These are phyloP conservation scores for Odontothrips loti DNA, from an alignment of 2,888 invertebrate species.

Conservation along the genomic window DNA sequence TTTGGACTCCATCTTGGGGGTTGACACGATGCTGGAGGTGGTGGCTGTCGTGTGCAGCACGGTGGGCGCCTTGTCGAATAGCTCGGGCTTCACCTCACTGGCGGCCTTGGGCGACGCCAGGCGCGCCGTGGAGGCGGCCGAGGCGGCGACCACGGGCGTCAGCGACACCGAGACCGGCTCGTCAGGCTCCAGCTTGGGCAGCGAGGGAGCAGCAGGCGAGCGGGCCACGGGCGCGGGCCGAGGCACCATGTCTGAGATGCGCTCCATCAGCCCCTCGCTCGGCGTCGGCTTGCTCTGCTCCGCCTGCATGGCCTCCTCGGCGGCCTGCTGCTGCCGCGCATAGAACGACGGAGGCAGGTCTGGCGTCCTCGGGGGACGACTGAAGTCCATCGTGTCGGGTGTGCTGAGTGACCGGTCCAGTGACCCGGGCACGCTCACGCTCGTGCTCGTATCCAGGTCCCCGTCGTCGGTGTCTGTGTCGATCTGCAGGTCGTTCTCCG, in stretches of 20 bases:
- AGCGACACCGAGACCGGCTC: neutral
- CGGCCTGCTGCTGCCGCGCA: slow-evolving; percentile 42
- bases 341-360: slow-evolving; percentile 54
- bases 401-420: slow-evolving; percentile 48
- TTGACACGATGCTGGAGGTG: neutral
- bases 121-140: neutral
- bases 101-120: slow-evolving; percentile 12
- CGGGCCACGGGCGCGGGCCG: neutral
- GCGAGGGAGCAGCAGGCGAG: neutral
- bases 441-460: slow-evolving; percentile 54
- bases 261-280: slow-evolving; percentile 16
- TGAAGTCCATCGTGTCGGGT: slow-evolving; percentile 51
- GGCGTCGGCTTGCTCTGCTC: slow-evolving; percentile 7
- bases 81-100: slow-evolving; percentile 16
- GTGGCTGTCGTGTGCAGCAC: neutral
- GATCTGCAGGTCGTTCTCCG: slow-evolving; percentile 76
- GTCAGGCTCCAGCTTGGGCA: slow-evolving; percentile 5
- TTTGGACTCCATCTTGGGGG: neutral
- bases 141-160: neutral
- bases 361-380: slow-evolving; percentile 54
- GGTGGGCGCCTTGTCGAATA: neutral
- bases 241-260: slow-evolving; percentile 4
- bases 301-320: neutral
- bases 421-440: slow-evolving; percentile 41
- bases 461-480: slow-evolving; percentile 80